Base-by-base conservation (phyloP, 1,140 invertebrate species). In the Drosophila triauraria region DNA sequence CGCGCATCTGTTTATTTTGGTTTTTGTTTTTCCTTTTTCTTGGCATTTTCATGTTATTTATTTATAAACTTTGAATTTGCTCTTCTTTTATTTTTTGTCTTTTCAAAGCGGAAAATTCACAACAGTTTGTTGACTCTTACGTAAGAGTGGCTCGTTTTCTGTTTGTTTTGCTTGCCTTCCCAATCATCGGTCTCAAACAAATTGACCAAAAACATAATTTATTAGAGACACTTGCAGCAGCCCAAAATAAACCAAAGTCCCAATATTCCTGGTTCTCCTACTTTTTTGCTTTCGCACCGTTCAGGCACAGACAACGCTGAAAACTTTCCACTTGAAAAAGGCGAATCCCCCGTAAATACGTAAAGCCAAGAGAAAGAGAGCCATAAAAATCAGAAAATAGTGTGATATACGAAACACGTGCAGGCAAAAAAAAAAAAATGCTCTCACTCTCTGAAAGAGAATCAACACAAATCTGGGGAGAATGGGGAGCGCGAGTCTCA, bases 41-140 rank as follows among this genome's bases (percentile, higher is more conserved):
- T 69, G 72, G 74, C 80, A 86, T 84, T 88, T 80, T 70, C 64
- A 64, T 69, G 48, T 67, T 71, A 71, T 84, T 83, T 88, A 83
- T 87, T 84, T 90, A 71, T 83, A 87, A 46, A 62, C 42, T 62
- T 61, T 44, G 44, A 64, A 48, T 63, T 72, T 32, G 38, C 48
- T 80, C 46, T 63, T 61, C 23, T 38, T 72, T 50, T 60, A 20
- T 58, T 61, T 27, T 47, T 13, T 75, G 32, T 30, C 7, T 8
- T 32, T 64, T 59, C 46, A 50, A 60, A 57, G 40, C 44, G 51
- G 43, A 62, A 71, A 80, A 75, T 62, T 80, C 63, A 85, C 44
- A 50, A 78, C 63, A 84, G 79, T 88, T 87, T 87, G 80, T 87
- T 87, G 83, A 88, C 80, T 80, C 84, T 87, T 87, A 87, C 72